phyloP scores from a whole-genome alignment of 2,888 invertebrate species.

The Lamellibrachia satsuma region DNA sequence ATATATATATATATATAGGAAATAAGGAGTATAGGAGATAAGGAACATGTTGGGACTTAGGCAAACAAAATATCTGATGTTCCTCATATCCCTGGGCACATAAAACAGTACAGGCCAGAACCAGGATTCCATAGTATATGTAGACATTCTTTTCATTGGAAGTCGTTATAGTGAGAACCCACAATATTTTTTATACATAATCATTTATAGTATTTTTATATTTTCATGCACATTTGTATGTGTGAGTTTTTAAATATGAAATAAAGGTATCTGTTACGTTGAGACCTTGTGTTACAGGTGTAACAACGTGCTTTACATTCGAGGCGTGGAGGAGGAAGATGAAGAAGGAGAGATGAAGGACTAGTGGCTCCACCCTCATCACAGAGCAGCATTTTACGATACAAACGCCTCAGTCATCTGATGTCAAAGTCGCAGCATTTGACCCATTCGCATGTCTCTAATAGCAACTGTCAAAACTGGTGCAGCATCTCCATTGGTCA shows the following conservation, averaged over 20 bases:
- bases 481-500: background rate
- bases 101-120: too few species aligned
- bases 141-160: too few species aligned
- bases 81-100: too few species aligned
- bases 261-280: background rate
- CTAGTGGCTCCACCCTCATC: conserved; percentile 21
- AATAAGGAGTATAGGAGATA: too few species aligned
- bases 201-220: background rate
- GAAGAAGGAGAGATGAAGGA: conserved; percentile 96
- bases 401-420: background rate
- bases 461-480: background rate
- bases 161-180: too few species aligned
- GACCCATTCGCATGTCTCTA: background rate
- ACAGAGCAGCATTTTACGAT: background rate
- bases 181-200: too few species aligned
- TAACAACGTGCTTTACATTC: conserved; percentile 94
- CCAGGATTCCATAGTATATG: too few species aligned
- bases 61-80: too few species aligned
- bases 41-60: too few species aligned
- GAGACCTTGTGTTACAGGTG: conserved; percentile 66
- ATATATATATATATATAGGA: too few species aligned
- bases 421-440: background rate
- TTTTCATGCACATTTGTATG: background rate
- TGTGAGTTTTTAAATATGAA: too few species aligned
- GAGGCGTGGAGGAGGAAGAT: conserved; percentile 90